Evolutionary conservation across 2,888 invertebrate species (phyloP).

Genomic region (Barypeithes pellucidus): DNA sequence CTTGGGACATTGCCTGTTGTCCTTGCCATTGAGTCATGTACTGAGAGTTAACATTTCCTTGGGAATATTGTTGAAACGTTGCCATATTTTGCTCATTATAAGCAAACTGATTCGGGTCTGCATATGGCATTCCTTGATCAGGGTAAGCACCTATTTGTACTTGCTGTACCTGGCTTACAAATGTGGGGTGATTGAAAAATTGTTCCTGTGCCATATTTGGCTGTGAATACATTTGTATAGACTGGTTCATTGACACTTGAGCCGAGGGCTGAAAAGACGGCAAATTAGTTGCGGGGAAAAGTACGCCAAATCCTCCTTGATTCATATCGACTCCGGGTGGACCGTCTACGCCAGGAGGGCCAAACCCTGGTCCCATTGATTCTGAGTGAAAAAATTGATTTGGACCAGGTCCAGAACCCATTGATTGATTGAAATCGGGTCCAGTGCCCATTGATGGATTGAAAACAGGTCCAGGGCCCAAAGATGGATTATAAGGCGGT

Average conservation of each 20-base stretch:
- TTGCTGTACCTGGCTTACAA: constrained; percentile 12
- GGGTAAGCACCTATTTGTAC: background rate
- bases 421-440: background rate
- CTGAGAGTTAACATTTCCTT: constrained; percentile 1
- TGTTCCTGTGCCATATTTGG: constrained; percentile 11
- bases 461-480: background rate
- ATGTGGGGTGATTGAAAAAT: constrained; percentile 11
- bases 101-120: constrained; percentile 9
- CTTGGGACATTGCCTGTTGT: background rate
- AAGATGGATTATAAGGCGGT: background rate
- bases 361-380: background rate
- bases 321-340: constrained; percentile 19
- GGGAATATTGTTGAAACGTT: constrained; percentile 16
- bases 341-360: constrained; percentile 16
- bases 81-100: constrained; percentile 17
- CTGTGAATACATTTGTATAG: constrained; percentile 2
- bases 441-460: background rate
- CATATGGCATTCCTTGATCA: constrained; percentile 15
- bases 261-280: background rate
- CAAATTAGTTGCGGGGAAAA: background rate
- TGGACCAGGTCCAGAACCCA: constrained; percentile 6
- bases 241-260: constrained; percentile 7
- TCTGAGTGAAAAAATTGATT: constrained; percentile 1
- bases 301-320: background rate
- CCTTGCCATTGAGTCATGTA: constrained; percentile 24